A percentile compares a stretch with the other conserved stretches of the same genome.
These are phyloP conservation scores for Tipula helvola DNA, from an alignment of 2,888 invertebrate species.

Conservation along the genomic window DNA sequence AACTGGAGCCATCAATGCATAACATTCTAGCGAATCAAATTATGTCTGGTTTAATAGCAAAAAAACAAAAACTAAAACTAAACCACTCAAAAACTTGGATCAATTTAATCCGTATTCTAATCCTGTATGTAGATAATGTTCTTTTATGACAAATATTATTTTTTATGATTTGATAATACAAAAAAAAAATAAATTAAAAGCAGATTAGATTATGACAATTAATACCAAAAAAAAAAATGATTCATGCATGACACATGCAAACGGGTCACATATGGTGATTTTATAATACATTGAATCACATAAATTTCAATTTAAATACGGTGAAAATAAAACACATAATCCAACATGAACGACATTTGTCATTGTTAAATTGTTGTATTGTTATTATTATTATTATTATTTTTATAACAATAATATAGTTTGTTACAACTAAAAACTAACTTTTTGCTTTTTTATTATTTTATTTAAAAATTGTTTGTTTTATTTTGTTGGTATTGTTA, in stretches of 20 bases:
- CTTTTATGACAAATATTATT: no score
- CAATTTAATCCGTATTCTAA: no score
- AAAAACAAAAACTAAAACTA: no score
- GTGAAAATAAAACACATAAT: not conserved
- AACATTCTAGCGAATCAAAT: no score
- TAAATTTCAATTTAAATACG: not conserved
- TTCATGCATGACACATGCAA: not conserved
- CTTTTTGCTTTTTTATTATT: not conserved
- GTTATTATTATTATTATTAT: not conserved
- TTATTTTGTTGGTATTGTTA: not conserved
- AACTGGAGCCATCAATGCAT: no score
- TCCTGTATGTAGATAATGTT: no score
- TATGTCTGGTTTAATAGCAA: no score
- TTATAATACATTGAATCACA: not conserved
- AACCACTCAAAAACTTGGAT: no score
- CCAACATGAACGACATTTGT: conserved; percentile 6
- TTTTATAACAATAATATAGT: not conserved
- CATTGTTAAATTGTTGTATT: not conserved
- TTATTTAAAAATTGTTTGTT: not conserved
- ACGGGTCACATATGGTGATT: conserved; percentile 8
- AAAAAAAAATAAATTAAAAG: not conserved
- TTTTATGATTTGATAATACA: no score
- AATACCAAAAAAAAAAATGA: not conserved
- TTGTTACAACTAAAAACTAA: not conserved
- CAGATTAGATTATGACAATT: not conserved